Base-by-base conservation (phyloP, 64 coral and sea anemone genomes). In the Stichodactyla mertensii region DNA sequence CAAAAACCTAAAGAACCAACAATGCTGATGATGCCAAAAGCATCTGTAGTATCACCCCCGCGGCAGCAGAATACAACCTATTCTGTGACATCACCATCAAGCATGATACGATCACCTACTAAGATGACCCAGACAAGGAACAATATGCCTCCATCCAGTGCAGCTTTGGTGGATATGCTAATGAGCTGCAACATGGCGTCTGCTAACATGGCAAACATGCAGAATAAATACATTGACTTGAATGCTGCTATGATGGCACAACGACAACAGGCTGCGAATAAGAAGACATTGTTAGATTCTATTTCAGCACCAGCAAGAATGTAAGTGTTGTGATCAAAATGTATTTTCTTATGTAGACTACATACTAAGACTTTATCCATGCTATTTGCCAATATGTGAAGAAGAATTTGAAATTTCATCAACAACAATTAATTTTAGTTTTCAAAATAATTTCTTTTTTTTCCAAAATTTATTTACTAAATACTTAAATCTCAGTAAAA, bases 1-100 rank as follows among this genome's bases (percentile, higher is more conserved):
- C 77, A 90, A 79, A 86, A 90, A 60, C 83, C 83, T 9, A 92
- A 83, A 66, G 90, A 89, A 51, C 14, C 83, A 22, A 23, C 90
- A 26, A 27, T 95, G 69, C 79, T 69, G n/a, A 85, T 86, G 84
- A 20, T 87, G 53, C 87, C 90, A 51, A 89, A 91, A 71, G 86
- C 84, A 45, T 55, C 88, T n/a, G 20, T 91, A 24, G 64, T 95
- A 77, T 95, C 93, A 79, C 87, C 85, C 1, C 90, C 89, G 67
- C 77, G 55, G 54, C 89, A 94, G 57, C 86, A 86, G 6, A 78
- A 86, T 18, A 92, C 86, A 62, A 66, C 52, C 79, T 55, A 56
- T 36, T 56, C 84, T 56, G 60, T 55, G 36, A 69, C 90, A 0
- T 92, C 90, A 10, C 90, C 90, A 52, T 77, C 90, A 64, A 92